A percentile compares a stretch with the other conserved stretches of the same genome.
phyloP scores from a whole-genome alignment of 2,113 vertebrate genomes.

The Microtus ochrogaster region DNA sequence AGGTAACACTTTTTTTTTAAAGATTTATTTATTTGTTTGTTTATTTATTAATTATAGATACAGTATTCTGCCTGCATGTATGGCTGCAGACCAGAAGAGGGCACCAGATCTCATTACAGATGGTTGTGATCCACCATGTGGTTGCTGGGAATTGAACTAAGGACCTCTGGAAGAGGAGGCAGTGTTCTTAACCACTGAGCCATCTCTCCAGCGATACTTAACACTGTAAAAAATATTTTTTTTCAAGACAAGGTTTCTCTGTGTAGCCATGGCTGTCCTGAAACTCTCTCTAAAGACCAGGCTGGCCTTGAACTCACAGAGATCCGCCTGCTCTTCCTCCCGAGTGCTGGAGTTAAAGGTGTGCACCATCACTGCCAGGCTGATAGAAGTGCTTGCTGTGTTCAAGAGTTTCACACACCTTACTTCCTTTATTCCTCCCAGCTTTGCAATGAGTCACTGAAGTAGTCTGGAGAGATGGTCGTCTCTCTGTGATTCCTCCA shows the following conservation, averaged over 20 bases:
- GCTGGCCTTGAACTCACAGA: background rate
- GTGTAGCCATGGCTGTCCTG: background rate
- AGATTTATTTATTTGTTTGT: no score
- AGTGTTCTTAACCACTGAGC: no score
- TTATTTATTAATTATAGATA: no score
- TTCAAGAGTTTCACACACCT: background rate
- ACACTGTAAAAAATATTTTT: no score
- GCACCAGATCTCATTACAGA: no score
- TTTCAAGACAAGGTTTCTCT: background rate
- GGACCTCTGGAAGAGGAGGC: no score
- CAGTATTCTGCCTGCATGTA: no score
- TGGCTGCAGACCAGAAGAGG: no score
- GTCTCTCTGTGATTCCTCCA: background rate
- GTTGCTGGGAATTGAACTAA: no score
- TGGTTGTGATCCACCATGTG: no score
- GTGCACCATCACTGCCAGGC: background rate
- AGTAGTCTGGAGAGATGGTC: background rate
- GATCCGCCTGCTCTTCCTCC: background rate
- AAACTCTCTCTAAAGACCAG: background rate
- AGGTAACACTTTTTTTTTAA: background rate
- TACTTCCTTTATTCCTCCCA: background rate
- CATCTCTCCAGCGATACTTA: no score
- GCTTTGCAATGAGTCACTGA: background rate
- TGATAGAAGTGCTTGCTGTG: background rate
- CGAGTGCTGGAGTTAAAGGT: background rate